A percentile compares a stretch with the other conserved stretches of the same genome.
Conservation (phyloP, 2,888 invertebrate species). For the Ormyrus rosae region DNA sequence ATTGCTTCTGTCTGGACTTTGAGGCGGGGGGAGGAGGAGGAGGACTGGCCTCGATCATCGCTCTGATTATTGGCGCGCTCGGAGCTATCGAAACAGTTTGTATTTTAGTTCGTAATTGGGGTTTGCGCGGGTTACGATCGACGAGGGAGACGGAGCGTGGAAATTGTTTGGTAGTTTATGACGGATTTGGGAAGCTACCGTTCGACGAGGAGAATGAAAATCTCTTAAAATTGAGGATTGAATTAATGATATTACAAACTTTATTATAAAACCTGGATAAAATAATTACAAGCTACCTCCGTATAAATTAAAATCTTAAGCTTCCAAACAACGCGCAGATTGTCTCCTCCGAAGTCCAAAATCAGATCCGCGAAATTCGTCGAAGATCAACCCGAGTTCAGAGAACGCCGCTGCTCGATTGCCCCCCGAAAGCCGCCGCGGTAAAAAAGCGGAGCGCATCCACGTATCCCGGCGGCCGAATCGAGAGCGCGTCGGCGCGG, state of each 20-base stretch:
- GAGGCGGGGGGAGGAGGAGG: constrained; percentile 9
- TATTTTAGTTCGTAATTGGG: constrained; percentile 42
- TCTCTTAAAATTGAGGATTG: no score
- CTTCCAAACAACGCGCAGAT: no score
- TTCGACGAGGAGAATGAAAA: no score
- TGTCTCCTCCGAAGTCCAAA: not conserved
- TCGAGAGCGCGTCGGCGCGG: not conserved
- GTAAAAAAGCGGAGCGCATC: constrained; percentile 12
- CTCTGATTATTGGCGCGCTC: constrained; percentile 29
- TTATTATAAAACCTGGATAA: no score
- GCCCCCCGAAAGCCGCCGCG: constrained; percentile 9
- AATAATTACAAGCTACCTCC: no score
- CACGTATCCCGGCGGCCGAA: not conserved
- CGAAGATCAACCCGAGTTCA: no score
- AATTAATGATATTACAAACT: no score
- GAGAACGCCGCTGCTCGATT: constrained; percentile 7
- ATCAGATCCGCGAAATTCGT: constrained; percentile 2
- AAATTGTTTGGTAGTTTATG: no score
- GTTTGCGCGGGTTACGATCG: constrained; percentile 27
- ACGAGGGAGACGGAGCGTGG: no score
- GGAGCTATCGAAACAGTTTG: constrained; percentile 52
- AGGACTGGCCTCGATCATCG: constrained; percentile 27
- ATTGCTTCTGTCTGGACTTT: constrained; percentile 46
- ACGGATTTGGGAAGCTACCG: no score
- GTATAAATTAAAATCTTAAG: no score